Evolutionary conservation across 2,113 vertebrate species (phyloP), one percentile per base, ranked within the genome.

Genomic region (Dendropsophus ebraccatus): DNA sequence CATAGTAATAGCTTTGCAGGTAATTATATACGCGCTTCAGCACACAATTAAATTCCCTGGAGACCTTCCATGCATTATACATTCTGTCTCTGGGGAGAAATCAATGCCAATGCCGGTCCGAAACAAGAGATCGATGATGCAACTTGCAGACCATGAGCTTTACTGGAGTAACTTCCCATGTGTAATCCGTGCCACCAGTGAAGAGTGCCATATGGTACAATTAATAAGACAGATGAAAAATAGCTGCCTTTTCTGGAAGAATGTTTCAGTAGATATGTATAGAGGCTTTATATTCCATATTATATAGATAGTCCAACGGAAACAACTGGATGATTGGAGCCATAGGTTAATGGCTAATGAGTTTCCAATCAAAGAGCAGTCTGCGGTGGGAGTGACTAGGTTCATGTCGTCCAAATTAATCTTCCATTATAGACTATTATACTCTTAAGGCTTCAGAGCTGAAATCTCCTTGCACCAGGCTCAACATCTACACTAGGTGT

Each of bases 21-120:
- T 70, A 86, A 80, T 80, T 86, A 86, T n/a, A 70, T 16, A 52
- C 35, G 47, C 77, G 84, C 49, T 70, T 80, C 76, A 69, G 60
- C 47, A 50, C 60, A 72, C 84, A 58, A 69, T 50, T n/a, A 80
- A 45, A 80, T 77, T 86, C 74, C 76, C 62, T 56, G 74, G 21
- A 69, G 74, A 78, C 45, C 60, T 78, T 67, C 30, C 62, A 12
- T 72, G 60, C 69, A 21, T 58, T 58, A 86, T 8, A 70, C 2
- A 19, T 25, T 50, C 49, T 45, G 79, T 80, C 62, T 70, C 75
- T 30, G 32, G 30, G 54, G 84, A 54, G 49, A 86, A 86, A 72
- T 86, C 75, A 19, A 80, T 76, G 72, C 62, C 25, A 76, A 28
- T 17, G 9, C 16, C 8, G 67, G 32, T 41, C 84, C 50, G 41